phyloP scores from a whole-genome alignment of 2,888 invertebrate species.

The Melieria omissa region DNA sequence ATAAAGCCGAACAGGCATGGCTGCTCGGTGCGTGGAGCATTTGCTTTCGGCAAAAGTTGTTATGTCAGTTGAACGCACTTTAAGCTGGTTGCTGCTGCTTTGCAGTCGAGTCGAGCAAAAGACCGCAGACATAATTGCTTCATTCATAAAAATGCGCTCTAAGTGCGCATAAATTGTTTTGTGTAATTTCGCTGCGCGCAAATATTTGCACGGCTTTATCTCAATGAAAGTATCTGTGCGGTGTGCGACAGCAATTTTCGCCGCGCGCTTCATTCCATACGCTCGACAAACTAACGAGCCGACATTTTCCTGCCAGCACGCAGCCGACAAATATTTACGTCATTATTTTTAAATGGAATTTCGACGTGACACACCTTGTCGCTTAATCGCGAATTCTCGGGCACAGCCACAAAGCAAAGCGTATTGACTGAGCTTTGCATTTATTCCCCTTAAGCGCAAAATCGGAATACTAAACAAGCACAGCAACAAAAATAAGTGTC shows the following conservation, averaged over 20 bases:
- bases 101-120: neutral
- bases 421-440: no score
- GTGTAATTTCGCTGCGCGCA: neutral
- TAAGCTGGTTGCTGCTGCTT: neutral
- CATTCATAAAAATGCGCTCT: constrained; percentile 16
- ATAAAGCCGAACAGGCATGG: constrained; percentile 9
- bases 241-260: neutral
- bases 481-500: no score
- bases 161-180: neutral
- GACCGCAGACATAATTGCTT: constrained; percentile 3
- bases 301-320: no score
- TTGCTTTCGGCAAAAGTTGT: constrained; percentile 21
- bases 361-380: constrained; percentile 23
- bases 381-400: constrained; percentile 10
- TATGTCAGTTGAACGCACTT: constrained; percentile 29
- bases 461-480: no score
- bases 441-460: no score
- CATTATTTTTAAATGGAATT: constrained; percentile 10
- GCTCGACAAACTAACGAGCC: no score
- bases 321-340: neutral
- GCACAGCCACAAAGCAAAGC: constrained; percentile 2
- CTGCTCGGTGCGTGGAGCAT: constrained; percentile 11
- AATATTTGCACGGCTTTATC: constrained; percentile 3
- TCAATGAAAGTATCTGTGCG: constrained; percentile 4
- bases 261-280: no score